These are phyloP conservation scores for Tachina fera DNA, from an alignment of 2,888 invertebrate species.

Conservation along the genomic window DNA sequence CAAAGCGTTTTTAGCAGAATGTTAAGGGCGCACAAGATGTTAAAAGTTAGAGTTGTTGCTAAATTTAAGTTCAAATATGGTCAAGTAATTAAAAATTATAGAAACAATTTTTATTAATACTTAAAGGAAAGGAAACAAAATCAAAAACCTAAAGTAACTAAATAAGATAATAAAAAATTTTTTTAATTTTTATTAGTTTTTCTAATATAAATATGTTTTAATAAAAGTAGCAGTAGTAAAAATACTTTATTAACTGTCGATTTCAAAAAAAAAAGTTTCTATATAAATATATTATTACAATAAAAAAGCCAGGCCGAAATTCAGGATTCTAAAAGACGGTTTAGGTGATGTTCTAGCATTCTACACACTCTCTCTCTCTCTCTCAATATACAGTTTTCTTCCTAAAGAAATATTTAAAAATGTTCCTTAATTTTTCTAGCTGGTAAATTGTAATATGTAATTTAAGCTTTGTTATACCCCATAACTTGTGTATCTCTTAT, in stretches of 20 bases:
- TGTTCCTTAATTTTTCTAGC: not conserved
- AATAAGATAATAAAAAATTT: not conserved
- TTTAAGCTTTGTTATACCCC: slow-evolving; percentile 1
- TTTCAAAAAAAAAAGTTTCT: no score
- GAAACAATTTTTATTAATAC: not conserved
- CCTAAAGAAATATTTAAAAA: not conserved
- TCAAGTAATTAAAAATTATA: slow-evolving; percentile 50
- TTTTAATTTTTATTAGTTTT: not conserved
- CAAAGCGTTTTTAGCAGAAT: not conserved
- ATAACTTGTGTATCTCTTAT: not conserved
- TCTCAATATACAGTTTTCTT: no score
- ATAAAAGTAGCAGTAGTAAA: not conserved
- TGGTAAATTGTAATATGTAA: not conserved
- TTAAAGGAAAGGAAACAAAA: not conserved
- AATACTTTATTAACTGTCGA: no score
- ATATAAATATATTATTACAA: no score
- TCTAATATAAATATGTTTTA: not conserved
- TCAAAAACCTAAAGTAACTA: not conserved
- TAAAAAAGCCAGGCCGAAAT: no score
- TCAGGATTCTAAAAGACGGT: no score
- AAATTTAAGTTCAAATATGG: slow-evolving; percentile 33
- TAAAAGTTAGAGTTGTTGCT: slow-evolving; percentile 6
- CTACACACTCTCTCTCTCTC: no score
- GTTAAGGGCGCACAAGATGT: not conserved
- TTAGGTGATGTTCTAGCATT: no score